A percentile compares a stretch with the other conserved stretches of the same genome.
These are phyloP conservation scores for Stigmatopora nigra DNA, from an alignment of 2,113 vertebrate genomes.

Conservation along the genomic window DNA sequence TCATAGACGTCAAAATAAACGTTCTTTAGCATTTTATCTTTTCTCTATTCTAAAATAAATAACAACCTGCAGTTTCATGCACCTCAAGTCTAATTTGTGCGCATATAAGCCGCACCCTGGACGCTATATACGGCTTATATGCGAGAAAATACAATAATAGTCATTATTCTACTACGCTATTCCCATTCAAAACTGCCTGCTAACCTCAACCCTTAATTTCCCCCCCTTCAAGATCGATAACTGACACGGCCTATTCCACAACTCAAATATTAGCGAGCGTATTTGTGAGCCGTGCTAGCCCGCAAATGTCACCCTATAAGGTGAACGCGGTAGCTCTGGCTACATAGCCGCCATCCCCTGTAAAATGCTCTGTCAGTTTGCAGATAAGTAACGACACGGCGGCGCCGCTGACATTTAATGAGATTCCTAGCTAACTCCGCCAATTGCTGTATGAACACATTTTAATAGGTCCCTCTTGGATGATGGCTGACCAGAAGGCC, in stretches of 20 bases:
- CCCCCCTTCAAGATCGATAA: constrained; percentile 25
- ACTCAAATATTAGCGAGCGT: constrained; percentile 18
- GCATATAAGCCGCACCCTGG: too few relatives aligned
- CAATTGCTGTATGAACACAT: constrained; percentile 54
- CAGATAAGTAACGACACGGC: constrained; percentile 54
- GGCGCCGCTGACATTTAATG: constrained; percentile 56
- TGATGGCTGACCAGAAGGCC: constrained; percentile 54
- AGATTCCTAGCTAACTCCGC: constrained; percentile 51
- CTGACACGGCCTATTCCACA: constrained; percentile 6
- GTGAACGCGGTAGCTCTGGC: constrained; percentile 33
- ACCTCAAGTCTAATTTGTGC: too few relatives aligned
- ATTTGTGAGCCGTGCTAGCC: constrained; percentile 20
- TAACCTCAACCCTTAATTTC: constrained; percentile 11
- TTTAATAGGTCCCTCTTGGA: constrained; percentile 63
- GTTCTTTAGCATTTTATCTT: too few relatives aligned
- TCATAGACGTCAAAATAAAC: too few relatives aligned
- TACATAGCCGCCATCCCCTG: constrained; percentile 31
- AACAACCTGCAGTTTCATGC: too few relatives aligned
- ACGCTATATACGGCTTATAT: too few relatives aligned
- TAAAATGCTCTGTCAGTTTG: constrained; percentile 52
- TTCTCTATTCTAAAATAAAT: too few relatives aligned
- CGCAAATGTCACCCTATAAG: constrained; percentile 47
- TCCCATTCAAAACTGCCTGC: neutral
- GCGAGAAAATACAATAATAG: too few relatives aligned
- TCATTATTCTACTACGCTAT: constrained; percentile 15